Conservation (phyloP, 30 jellyfish, hydroid and myxozoan species). For the Sanderia malayensis region DNA sequence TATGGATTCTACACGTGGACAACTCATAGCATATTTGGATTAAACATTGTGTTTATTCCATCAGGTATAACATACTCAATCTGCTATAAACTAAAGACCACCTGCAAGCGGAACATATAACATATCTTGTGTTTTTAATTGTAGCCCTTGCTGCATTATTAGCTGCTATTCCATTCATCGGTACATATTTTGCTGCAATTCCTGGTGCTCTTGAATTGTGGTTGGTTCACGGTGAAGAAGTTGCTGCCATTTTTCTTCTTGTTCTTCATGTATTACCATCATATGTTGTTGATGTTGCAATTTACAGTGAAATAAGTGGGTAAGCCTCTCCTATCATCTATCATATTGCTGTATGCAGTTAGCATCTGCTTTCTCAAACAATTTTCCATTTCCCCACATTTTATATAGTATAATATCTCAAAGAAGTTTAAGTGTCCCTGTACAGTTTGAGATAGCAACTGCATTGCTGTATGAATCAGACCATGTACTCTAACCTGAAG, state of each 20-base stretch:
- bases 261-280: constrained; percentile 81
- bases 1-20: constrained; percentile 95
- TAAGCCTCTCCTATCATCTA: neutral
- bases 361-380: too few species aligned
- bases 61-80: constrained; percentile 84
- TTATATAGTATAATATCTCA: too few species aligned
- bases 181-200: constrained; percentile 91
- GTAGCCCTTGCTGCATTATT: constrained; percentile 84
- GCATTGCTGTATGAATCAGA: too few species aligned
- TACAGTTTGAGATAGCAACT: too few species aligned
- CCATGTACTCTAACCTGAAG: too few species aligned
- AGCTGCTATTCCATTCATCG: constrained; percentile 92
- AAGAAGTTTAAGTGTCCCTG: too few species aligned
- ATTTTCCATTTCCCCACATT: too few species aligned
- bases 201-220: constrained; percentile 90
- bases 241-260: constrained; percentile 65
- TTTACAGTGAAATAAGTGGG: constrained; percentile 90
- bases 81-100: too few species aligned
- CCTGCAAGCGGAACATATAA: too few species aligned
- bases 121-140: neutral
- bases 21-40: constrained; percentile 83
- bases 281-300: constrained; percentile 86
- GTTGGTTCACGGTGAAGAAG: constrained; percentile 79
- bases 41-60: constrained; percentile 83
- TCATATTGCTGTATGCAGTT: too few species aligned